phyloP scores from a whole-genome alignment of 2,113 vertebrate species.

The Sakesphorus luctuosus region DNA sequence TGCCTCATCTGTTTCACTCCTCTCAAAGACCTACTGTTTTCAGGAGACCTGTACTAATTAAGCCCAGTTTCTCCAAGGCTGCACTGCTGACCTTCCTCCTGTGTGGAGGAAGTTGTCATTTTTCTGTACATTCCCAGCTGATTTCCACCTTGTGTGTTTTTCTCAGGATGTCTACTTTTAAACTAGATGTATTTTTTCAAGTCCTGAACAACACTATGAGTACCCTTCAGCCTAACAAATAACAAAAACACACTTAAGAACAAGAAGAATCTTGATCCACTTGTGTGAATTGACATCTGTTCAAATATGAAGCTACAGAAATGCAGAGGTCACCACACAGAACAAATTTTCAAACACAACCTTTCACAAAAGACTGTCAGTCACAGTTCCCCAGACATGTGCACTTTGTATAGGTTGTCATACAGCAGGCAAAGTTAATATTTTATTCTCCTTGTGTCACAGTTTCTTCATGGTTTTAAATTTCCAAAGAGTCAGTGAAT shows the following conservation, averaged over 20 bases:
- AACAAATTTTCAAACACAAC: conserved; percentile 10
- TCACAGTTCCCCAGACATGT: not conserved
- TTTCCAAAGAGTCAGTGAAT: not conserved
- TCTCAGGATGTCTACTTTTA: not conserved
- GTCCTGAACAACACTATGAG: not conserved
- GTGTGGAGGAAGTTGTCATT: not conserved
- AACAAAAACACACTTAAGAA: not conserved
- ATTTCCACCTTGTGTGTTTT: not conserved
- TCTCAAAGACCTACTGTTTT: not conserved
- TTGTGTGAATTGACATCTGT: not conserved
- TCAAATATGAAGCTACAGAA: not conserved
- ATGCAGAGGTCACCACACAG: not conserved
- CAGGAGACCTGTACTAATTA: not conserved
- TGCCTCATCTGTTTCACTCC: not conserved
- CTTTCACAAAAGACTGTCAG: not conserved
- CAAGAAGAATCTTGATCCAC: not conserved
- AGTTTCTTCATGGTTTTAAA: not conserved
- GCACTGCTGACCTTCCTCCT: not conserved
- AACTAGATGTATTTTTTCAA: not conserved
- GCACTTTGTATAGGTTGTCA: not conserved
- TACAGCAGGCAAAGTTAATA: not conserved
- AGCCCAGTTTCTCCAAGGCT: not conserved
- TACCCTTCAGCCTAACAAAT: not conserved
- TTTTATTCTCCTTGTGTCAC: not conserved
- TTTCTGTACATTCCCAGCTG: not conserved